Conservation (phyloP, 2,888 invertebrate genomes). For the Tortricodes alternella region DNA sequence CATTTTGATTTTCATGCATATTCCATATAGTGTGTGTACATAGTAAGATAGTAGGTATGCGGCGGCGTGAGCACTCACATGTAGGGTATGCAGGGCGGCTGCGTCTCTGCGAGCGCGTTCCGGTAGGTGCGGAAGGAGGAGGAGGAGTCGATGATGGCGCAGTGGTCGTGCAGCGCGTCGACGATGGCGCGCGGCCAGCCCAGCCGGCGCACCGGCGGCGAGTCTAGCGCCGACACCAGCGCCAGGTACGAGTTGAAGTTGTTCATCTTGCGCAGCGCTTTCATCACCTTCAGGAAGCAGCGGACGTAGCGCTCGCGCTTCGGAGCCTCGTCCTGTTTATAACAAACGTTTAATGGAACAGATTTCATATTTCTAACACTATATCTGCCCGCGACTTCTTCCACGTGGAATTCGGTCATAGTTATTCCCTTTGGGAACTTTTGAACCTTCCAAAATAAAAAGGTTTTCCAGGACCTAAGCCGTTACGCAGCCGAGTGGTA, state of each 20-base stretch:
- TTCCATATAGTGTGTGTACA: too few relatives aligned
- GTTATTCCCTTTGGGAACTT: too few relatives aligned
- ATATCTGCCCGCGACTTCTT: too few relatives aligned
- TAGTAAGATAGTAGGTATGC: too few relatives aligned
- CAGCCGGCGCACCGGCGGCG: constrained; percentile 95
- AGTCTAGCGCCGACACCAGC: constrained; percentile 97
- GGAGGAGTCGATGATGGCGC: constrained; percentile 98
- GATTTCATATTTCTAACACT: too few relatives aligned
- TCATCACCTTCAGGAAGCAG: constrained; percentile 99
- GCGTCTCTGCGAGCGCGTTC: constrained; percentile 95
- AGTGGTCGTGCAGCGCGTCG: constrained; percentile 96
- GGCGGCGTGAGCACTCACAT: constrained; percentile 87
- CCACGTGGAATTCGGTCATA: too few relatives aligned
- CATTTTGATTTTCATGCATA: too few relatives aligned
- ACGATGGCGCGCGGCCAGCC: constrained; percentile 97
- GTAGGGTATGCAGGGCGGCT: constrained; percentile 99
- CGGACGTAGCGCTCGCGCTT: constrained; percentile 97
- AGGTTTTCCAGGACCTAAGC: too few relatives aligned
- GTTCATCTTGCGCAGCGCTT: constrained; percentile 97
- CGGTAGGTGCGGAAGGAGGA: constrained; percentile 98
- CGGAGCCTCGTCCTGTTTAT: constrained; percentile 89
- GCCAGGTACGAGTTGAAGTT: constrained; percentile 99
- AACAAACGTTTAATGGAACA: too few relatives aligned
- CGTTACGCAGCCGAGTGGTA: too few relatives aligned
- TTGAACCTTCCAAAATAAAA: too few relatives aligned